Evolutionary conservation across 2,797 vertebrate species (phyloP), one percentile per base, ranked within the genome.

Genomic region (Sebastes alutus): DNA sequence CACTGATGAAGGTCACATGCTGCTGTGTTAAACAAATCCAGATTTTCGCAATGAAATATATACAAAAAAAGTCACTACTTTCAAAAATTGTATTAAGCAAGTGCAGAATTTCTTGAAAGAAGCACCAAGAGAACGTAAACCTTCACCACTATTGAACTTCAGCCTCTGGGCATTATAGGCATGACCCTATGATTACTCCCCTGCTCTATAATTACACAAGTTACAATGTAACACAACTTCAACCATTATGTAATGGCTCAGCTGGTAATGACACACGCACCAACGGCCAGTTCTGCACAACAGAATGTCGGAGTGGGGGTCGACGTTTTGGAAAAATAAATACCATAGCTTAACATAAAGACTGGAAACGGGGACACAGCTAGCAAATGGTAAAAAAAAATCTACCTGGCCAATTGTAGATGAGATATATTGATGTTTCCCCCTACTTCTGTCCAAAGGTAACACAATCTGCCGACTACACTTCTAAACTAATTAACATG

Each of bases 1-100:
- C 20, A 11, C 38, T 27, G 29, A 59, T 81, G 60, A 86, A 80
- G 73, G 81, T 87, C 81, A 87, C 42, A 81, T 56, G 29, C 1
- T 55, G 35, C 7, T 35, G 7, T 64, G 46, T 32, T 63, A 70
- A 78, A 72, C 20, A 71, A 79, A 73, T 60, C 13, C 72, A 71
- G 9, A 54, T 42, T 35, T 81, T 8, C 1, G 11, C 18, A 38
- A 13, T 13, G 0, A 1, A 29, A 12, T 12, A 33, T 35, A 7
- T 4, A 60, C 33, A n/a, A 49, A 7, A 7, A 22, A 38, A 2
- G 49, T 54, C 10, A 38, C 4, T 2, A 35, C 30, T 76, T 49
- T 52, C 9, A 3, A 20, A 69, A 55, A 62, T 12, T 0, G 0
- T 8, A 56, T 12, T 3, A 7, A 20, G 30, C 29, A n/a, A 61